phyloP scores from a whole-genome alignment of 2,113 vertebrate genomes.

The Perca fluviatilis region DNA sequence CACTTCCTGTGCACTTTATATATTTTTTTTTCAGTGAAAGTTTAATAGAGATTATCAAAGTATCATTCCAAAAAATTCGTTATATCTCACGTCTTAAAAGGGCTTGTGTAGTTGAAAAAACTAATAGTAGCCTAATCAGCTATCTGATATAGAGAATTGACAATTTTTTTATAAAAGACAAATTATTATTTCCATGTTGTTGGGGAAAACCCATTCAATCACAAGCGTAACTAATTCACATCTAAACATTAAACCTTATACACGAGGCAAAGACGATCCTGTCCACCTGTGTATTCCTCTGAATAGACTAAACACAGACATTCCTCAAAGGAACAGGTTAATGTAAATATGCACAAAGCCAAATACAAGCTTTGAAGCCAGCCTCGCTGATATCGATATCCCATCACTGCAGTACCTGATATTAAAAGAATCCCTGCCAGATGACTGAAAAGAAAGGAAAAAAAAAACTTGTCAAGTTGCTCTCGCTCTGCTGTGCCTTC shows the following conservation, averaged over 20 bases:
- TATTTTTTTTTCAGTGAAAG: no score
- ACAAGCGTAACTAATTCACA: neutral
- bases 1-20: neutral
- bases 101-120: neutral
- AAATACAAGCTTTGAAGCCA: slow-evolving; percentile 59
- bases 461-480: slow-evolving; percentile 60
- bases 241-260: slow-evolving; percentile 3
- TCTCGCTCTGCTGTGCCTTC: slow-evolving; percentile 59
- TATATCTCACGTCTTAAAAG: neutral
- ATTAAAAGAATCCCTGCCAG: slow-evolving; percentile 66
- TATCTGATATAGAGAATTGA: neutral
- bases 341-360: slow-evolving; percentile 49
- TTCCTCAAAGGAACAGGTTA: slow-evolving; percentile 43
- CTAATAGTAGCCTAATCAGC: neutral
- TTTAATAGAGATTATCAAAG: neutral
- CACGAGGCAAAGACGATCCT: neutral
- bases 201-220: slow-evolving; percentile 11
- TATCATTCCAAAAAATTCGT: neutral
- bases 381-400: slow-evolving; percentile 61
- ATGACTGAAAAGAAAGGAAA: slow-evolving; percentile 36
- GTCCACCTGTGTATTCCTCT: slow-evolving; percentile 20
- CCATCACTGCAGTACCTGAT: slow-evolving; percentile 63
- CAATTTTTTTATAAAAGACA: neutral
- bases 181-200: neutral
- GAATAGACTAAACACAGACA: slow-evolving; percentile 54